These are phyloP conservation scores for Pseudococcus viburni DNA, from an alignment of 2,888 invertebrate genomes.

Conservation along the genomic window DNA sequence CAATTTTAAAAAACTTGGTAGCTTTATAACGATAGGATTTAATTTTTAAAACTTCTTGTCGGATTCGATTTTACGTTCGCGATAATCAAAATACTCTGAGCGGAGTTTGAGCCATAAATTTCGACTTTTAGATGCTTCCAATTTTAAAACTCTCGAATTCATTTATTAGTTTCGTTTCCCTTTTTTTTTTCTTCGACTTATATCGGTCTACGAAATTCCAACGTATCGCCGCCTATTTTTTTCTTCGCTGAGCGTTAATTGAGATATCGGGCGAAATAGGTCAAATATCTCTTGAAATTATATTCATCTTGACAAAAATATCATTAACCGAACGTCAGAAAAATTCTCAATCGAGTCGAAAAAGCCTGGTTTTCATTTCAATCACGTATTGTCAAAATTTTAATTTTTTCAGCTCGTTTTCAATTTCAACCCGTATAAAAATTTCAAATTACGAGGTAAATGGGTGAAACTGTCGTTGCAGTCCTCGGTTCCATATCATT, in stretches of 20 bases:
- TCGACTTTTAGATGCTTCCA: slow-evolving; percentile 6
- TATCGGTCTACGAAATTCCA: not conserved
- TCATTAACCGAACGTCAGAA: not conserved
- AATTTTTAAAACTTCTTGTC: slow-evolving; percentile 7
- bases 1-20: not conserved
- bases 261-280: not conserved
- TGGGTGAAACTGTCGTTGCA: not conserved
- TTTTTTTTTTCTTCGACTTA: not conserved
- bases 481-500: not conserved
- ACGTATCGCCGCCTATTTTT: not conserved
- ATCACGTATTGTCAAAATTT: slow-evolving; percentile 17
- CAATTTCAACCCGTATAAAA: not conserved
- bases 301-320: not conserved
- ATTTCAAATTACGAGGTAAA: not conserved
- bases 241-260: not conserved
- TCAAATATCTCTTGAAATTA: not conserved
- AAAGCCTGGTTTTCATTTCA: not conserved
- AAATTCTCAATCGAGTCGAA: not conserved
- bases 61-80: not conserved
- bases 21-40: slow-evolving; percentile 1
- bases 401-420: slow-evolving; percentile 1
- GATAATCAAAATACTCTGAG: not conserved
- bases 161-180: slow-evolving; percentile 5
- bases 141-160: not conserved
- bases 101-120: slow-evolving; percentile 2